Evolutionary conservation across 2,797 vertebrate species (phyloP).

Genomic region (Phylloscopus collybita): DNA sequence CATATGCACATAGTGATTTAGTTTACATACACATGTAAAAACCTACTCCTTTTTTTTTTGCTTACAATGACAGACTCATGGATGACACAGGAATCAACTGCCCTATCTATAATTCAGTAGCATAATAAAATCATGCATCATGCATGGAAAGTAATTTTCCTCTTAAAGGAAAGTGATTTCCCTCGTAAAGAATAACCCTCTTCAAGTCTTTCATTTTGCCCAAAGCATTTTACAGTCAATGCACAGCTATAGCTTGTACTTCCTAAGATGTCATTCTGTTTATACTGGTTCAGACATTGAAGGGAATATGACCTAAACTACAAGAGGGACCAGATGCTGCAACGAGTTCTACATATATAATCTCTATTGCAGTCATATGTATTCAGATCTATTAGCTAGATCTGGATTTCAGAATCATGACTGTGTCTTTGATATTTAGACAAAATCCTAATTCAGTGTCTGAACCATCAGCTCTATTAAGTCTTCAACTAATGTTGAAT

Average conservation of each 20-base stretch:
- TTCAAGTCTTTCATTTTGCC: constrained; percentile 33
- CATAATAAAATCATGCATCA: constrained; percentile 25
- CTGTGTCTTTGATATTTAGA: background rate
- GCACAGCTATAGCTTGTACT: constrained; percentile 17
- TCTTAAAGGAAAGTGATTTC: background rate
- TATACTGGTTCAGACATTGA: constrained; percentile 41
- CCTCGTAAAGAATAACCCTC: background rate
- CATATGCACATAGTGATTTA: background rate
- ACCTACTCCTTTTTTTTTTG: background rate
- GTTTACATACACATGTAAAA: background rate
- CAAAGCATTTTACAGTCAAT: constrained; percentile 26
- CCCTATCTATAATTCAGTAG: constrained; percentile 13
- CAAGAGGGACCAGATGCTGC: background rate
- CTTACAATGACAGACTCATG: background rate
- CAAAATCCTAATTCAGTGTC: background rate
- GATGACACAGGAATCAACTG: constrained; percentile 9
- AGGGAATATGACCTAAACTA: constrained; percentile 40
- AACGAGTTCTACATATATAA: background rate
- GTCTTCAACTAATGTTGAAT: background rate
- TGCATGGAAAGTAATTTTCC: constrained; percentile 12
- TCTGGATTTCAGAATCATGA: background rate
- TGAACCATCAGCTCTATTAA: background rate
- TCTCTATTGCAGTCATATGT: background rate
- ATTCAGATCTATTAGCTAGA: background rate
- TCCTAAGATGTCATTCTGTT: constrained; percentile 27